Percentiles rank a stretch among this genome's conserved stretches.
phyloP scores from a whole-genome alignment of 2,113 vertebrate species.

The Phyllostomus hastatus region DNA sequence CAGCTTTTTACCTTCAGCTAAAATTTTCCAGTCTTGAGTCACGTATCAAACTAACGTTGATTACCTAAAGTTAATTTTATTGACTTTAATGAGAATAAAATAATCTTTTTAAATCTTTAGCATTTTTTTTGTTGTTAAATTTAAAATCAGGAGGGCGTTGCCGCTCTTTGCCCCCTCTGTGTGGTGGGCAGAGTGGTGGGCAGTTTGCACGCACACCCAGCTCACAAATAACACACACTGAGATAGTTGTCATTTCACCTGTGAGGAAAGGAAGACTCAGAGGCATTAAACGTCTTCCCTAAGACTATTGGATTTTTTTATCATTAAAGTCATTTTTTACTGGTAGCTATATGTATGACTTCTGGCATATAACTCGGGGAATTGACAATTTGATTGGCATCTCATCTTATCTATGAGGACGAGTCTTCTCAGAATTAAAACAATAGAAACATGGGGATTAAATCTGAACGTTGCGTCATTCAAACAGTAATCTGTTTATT shows the following conservation, averaged over 20 bases:
- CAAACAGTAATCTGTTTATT: not conserved
- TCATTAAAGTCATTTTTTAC: not conserved
- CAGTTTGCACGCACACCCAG: not conserved
- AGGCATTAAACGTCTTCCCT: not conserved
- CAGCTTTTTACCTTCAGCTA: no score
- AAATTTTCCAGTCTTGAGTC: no score
- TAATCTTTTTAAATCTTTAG: not conserved
- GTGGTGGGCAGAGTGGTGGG: not conserved
- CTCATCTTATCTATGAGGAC: not conserved
- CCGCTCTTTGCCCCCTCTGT: not conserved
- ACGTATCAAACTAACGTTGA: not conserved
- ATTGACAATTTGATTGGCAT: not conserved
- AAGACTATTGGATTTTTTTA: not conserved
- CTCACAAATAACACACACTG: not conserved
- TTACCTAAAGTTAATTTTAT: not conserved
- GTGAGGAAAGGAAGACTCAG: no score
- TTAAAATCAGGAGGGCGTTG: not conserved
- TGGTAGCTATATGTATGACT: not conserved
- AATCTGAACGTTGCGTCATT: not conserved
- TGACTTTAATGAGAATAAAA: not conserved
- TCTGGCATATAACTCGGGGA: not conserved
- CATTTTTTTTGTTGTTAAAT: not conserved
- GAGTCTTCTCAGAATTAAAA: not conserved
- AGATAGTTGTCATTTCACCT: not conserved
- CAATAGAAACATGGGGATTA: not conserved